phyloP scores from a whole-genome alignment of 92 coral and sea anemone species.

The Parazoanthus darwini region DNA sequence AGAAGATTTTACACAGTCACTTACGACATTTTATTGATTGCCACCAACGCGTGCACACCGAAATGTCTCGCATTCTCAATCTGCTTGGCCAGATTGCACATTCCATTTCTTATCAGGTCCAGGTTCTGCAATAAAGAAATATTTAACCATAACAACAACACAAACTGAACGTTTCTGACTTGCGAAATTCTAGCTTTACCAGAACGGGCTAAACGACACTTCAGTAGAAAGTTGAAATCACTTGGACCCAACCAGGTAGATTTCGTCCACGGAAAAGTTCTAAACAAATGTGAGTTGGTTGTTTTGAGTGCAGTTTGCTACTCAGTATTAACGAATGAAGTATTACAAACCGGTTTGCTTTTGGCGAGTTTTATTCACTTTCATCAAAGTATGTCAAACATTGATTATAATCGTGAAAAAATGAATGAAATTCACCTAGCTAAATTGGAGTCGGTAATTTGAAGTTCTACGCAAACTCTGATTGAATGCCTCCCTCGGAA shows the following conservation, averaged over 20 bases:
- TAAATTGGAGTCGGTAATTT: no score
- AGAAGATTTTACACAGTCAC: conserved; percentile 26
- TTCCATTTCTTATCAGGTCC: conserved; percentile 79
- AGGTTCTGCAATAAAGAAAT: conserved; percentile 60
- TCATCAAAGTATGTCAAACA: no score
- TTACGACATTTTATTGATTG: conserved; percentile 90
- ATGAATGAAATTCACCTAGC: neutral
- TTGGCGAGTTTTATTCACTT: no score
- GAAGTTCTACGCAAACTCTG: neutral
- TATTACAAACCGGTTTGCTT: no score
- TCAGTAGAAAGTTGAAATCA: neutral
- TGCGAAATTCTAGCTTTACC: neutral
- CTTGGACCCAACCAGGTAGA: no score
- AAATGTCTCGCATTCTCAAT: conserved; percentile 92
- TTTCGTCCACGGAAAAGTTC: no score
- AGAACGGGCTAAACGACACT: neutral
- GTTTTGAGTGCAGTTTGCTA: no score
- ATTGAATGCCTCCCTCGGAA: neutral
- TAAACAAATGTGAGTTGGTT: no score
- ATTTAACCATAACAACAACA: neutral
- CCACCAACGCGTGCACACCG: conserved; percentile 92
- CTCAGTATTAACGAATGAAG: no score
- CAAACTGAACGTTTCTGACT: neutral
- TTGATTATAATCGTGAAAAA: neutral
- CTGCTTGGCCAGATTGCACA: conserved; percentile 94